phyloP scores from a whole-genome alignment of 2,888 invertebrate genomes.

The Stenodera caucasica region DNA sequence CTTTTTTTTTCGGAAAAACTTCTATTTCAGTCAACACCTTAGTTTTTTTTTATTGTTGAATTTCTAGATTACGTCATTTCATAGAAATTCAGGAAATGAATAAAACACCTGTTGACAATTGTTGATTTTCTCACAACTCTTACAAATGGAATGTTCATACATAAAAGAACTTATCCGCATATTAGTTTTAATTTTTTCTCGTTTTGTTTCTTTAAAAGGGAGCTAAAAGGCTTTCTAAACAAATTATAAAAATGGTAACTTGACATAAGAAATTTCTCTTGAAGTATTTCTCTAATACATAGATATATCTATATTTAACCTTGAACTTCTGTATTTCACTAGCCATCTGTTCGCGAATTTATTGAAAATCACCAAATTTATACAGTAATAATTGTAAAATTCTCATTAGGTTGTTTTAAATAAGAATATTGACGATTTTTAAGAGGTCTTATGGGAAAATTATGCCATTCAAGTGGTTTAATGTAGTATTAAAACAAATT shows the following conservation, averaged over 20 bases:
- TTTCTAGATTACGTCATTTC: neutral
- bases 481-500: neutral
- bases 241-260: neutral
- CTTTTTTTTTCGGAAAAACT: neutral
- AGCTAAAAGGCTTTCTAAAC: neutral
- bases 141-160: conserved; percentile 3
- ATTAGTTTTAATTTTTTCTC: neutral
- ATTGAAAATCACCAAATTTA: conserved; percentile 16
- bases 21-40: neutral
- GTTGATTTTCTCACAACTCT: conserved; percentile 7
- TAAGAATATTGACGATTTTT: neutral
- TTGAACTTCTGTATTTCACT: conserved; percentile 32
- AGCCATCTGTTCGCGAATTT: conserved; percentile 32
- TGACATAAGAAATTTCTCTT: conserved; percentile 1
- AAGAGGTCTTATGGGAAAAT: neutral
- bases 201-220: neutral
- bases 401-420: neutral
- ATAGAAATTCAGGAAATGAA: conserved; percentile 1
- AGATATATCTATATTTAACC: conserved; percentile 17
- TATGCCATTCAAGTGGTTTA: neutral
- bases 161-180: neutral
- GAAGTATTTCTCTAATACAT: neutral
- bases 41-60: neutral
- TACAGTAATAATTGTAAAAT: neutral
- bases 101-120: conserved; percentile 7